A percentile compares a stretch with the other conserved stretches of the same genome.
These are phyloP conservation scores for Heliconius melpomene DNA, from an alignment of 1,140 invertebrate genomes.

Conservation along the genomic window DNA sequence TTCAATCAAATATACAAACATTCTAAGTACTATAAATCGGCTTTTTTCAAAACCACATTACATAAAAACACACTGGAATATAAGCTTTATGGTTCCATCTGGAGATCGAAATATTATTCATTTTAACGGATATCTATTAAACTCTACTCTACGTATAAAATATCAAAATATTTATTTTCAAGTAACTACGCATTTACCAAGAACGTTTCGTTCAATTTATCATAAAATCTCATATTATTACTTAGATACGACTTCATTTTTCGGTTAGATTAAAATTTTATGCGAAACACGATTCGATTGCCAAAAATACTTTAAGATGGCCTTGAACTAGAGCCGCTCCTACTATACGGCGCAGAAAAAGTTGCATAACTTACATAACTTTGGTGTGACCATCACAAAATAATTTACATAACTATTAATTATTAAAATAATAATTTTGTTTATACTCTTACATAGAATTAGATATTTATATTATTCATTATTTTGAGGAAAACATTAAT, in stretches of 20 bases:
- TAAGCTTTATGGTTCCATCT: not conserved
- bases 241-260: not conserved
- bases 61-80: too few species aligned
- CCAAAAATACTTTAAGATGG: not conserved
- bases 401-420: not conserved
- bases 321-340: constrained; percentile 11
- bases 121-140: not conserved
- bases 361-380: constrained; percentile 12
- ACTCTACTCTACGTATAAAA: not conserved
- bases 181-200: not conserved
- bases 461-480: too few species aligned
- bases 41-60: too few species aligned
- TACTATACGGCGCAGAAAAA: not conserved
- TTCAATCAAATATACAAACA: too few species aligned
- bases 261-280: constrained; percentile 2
- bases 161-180: not conserved
- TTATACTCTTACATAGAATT: too few species aligned
- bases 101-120: not conserved
- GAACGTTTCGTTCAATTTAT: not conserved
- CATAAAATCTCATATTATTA: not conserved
- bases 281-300: constrained; percentile 1
- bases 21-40: too few species aligned
- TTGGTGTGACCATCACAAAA: constrained; percentile 7
- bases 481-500: too few species aligned
- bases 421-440: too few species aligned